Evolutionary conservation across 1,140 invertebrate species (phyloP).

Genomic region (Lucilia cuprina): DNA sequence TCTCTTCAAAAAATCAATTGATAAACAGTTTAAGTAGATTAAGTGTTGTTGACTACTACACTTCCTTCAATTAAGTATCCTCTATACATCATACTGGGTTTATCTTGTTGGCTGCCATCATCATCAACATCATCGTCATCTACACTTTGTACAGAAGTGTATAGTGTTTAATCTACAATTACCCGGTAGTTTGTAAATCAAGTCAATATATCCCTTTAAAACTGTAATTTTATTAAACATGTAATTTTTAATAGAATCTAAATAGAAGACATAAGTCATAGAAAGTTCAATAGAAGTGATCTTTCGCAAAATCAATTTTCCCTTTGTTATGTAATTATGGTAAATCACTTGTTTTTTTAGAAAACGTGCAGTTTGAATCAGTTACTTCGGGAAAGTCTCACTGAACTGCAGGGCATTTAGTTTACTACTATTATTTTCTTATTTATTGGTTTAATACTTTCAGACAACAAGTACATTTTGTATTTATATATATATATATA

Average conservation of each 20-base stretch:
- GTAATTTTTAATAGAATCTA: too few relatives aligned
- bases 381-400: too few relatives aligned
- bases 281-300: too few relatives aligned
- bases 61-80: constrained; percentile 25
- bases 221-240: too few relatives aligned
- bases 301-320: too few relatives aligned
- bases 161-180: not conserved
- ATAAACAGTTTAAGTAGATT: constrained; percentile 33
- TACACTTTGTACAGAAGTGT: not conserved
- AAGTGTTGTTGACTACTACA: constrained; percentile 27
- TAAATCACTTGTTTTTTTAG: too few relatives aligned
- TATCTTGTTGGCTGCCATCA: constrained; percentile 2
- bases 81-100: not conserved
- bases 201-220: too few relatives aligned
- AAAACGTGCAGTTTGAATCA: too few relatives aligned
- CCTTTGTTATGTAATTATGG: too few relatives aligned
- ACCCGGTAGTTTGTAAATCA: too few relatives aligned
- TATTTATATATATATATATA: not conserved
- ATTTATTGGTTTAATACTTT: not conserved
- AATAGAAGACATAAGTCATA: too few relatives aligned
- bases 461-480: not conserved
- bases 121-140: not conserved
- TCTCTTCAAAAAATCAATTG: constrained; percentile 29
- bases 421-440: not conserved
- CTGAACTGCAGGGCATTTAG: not conserved